Conservation (phyloP, 2,888 invertebrate genomes). For the Cheilosia vernalis region DNA sequence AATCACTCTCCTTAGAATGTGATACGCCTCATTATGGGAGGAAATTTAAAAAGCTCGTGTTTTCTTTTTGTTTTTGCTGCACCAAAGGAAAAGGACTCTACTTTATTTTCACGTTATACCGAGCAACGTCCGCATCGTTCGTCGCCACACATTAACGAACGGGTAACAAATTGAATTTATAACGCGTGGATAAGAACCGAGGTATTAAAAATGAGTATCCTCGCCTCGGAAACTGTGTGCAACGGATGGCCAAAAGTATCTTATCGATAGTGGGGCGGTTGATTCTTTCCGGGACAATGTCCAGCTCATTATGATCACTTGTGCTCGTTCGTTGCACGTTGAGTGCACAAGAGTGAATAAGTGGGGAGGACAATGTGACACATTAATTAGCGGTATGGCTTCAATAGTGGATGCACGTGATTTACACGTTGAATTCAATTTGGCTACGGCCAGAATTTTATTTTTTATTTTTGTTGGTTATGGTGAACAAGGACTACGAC, state of each 20-base stretch:
- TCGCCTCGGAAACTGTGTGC: neutral
- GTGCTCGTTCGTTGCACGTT: neutral
- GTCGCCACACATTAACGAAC: constrained; percentile 56
- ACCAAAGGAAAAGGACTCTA: neutral
- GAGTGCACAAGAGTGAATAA: constrained; percentile 33
- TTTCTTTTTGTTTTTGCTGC: neutral
- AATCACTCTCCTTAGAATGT: constrained; percentile 45
- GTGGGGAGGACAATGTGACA: constrained; percentile 61
- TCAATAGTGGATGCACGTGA: constrained; percentile 33
- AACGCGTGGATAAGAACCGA: constrained; percentile 38
- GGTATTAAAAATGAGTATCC: constrained; percentile 41
- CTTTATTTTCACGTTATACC: neutral
- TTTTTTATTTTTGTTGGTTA: neutral
- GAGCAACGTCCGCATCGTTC: neutral
- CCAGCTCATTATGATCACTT: constrained; percentile 46
- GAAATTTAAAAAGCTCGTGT: constrained; percentile 31
- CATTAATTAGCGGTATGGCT: constrained; percentile 57
- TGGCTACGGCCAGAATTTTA: neutral
- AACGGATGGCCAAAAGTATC: constrained; percentile 51
- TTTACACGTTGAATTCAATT: constrained; percentile 59
- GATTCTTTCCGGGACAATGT: constrained; percentile 27
- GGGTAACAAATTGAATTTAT: constrained; percentile 67
- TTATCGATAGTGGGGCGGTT: constrained; percentile 58
- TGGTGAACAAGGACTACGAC: neutral
- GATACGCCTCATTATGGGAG: constrained; percentile 47